Conservation (phyloP, 2,113 vertebrate genomes). For the Anguilla rostrata region DNA sequence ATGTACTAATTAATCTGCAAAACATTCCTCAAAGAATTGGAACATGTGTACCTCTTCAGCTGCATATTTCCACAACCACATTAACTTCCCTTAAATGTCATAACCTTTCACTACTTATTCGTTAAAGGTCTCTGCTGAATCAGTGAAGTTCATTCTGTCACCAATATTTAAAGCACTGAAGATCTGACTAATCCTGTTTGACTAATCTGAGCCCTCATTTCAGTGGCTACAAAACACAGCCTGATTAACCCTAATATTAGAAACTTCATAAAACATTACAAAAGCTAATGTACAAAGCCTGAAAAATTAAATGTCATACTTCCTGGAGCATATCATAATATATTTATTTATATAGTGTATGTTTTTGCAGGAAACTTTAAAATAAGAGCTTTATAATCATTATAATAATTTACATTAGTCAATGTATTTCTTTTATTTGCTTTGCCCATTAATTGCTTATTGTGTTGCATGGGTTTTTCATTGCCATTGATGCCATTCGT, state of each 20-base stretch:
- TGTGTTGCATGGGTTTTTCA: neutral
- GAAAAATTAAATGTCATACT: slow-evolving; percentile 13
- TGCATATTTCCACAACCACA: neutral
- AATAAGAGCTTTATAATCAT: neutral
- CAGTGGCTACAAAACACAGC: slow-evolving; percentile 13
- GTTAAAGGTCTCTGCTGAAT: neutral
- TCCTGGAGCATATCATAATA: neutral
- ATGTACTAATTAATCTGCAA: neutral
- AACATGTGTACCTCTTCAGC: neutral
- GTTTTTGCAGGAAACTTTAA: neutral
- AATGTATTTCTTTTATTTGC: too few relatives aligned
- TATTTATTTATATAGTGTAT: slow-evolving; percentile 14
- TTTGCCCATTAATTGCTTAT: neutral
- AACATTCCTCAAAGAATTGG: neutral
- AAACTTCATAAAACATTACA: neutral
- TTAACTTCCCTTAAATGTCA: neutral
- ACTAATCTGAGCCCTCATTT: slow-evolving; percentile 15
- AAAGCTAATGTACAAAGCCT: too few relatives aligned
- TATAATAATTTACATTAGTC: neutral
- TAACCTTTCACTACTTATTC: neutral
- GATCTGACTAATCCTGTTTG: slow-evolving; percentile 17
- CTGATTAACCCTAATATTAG: slow-evolving; percentile 22
- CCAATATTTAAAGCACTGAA: slow-evolving; percentile 3
- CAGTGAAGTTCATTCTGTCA: neutral
- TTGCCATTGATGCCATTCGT: neutral